Evolutionary conservation across 30 jellyfish, hydroid and myxozoan genomes (phyloP).

Genomic region (Turritopsis rubra): DNA sequence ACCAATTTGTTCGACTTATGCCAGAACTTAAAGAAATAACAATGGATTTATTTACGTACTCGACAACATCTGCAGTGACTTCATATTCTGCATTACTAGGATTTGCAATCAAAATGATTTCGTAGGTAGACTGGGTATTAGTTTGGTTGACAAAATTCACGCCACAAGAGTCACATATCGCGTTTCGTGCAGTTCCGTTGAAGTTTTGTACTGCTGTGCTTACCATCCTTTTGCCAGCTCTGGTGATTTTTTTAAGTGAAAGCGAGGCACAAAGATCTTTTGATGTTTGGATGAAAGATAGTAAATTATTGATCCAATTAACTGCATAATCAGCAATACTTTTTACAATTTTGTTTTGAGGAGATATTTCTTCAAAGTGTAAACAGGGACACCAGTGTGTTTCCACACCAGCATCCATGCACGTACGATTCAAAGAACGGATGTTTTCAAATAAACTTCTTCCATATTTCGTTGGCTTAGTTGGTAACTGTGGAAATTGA

Average conservation of each 20-base stretch:
- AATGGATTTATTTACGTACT: background rate
- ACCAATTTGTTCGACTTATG: slow-evolving; percentile 24
- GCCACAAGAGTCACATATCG: slow-evolving; percentile 18
- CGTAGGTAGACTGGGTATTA: background rate
- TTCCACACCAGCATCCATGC: slow-evolving; percentile 31
- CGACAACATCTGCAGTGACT: slow-evolving; percentile 12
- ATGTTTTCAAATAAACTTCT: slow-evolving; percentile 19
- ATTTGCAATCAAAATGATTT: background rate
- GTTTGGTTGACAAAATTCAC: background rate
- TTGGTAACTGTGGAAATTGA: slow-evolving; percentile 1
- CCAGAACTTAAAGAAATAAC: background rate
- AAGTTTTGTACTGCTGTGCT: background rate
- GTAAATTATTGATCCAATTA: slow-evolving; percentile 3
- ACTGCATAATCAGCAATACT: slow-evolving; percentile 22
- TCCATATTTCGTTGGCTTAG: background rate
- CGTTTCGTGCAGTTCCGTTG: background rate
- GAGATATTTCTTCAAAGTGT: slow-evolving; percentile 10
- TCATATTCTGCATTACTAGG: slow-evolving; percentile 35
- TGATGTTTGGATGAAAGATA: background rate
- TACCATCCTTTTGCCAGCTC: slow-evolving; percentile 5
- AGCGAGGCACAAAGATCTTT: background rate
- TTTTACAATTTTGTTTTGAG: background rate
- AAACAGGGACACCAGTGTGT: slow-evolving; percentile 38
- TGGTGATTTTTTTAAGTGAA: background rate
- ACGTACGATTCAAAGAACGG: slow-evolving; percentile 24